Evolutionary conservation across 2,797 vertebrate genomes (phyloP), one percentile per base, ranked within the genome.

Genomic region (Helicolenus hilgendorfi): DNA sequence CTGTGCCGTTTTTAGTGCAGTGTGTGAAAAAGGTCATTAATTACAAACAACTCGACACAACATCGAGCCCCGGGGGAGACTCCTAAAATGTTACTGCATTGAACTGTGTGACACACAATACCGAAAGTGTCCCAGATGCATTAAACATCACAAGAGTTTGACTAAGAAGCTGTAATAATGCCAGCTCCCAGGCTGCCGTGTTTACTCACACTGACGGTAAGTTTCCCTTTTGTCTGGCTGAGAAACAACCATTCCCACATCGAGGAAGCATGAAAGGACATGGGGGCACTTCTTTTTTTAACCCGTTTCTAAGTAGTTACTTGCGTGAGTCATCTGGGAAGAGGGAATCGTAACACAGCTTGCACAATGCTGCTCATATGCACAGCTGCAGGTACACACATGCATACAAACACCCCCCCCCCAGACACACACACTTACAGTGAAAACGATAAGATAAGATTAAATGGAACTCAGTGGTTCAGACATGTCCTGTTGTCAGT

Each of bases 231-330:
- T 84, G 71, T 92, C 69, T 88, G 41, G 38, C 18, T 31, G 27
- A 83, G 68, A 63, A 70, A 74, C 60, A 60, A 77, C 38, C n/a
- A 55, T 90, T 95, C 89, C 91, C 93, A 94, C 88, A 79, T 77
- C 64, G 41, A 72, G 11, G 24, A 76, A 69, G 65, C 72, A 83
- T 83, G 49, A 89, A 72, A 75, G 81, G 81, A 9, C 84, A 79
- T 18, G 22, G 56, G 71, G 84, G 36, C 18, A 68, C 45, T 60
- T 72, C 18, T 27, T 24, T 72, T 27, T 36, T 58, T 20, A 63
- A 88, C 45, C 81, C 85, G 86, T 90, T 92, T 88, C 68, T 81
- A 73, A 90, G 89, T 77, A 86, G 33, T 72, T 86, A 20, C 49
- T 76, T 74, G 63, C 62, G 31, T 94, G 90, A 95, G 53, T 93